A percentile compares a stretch with the other conserved stretches of the same genome.
phyloP scores from a whole-genome alignment of 2,113 vertebrate genomes.

The Pterophyllum scalare region DNA sequence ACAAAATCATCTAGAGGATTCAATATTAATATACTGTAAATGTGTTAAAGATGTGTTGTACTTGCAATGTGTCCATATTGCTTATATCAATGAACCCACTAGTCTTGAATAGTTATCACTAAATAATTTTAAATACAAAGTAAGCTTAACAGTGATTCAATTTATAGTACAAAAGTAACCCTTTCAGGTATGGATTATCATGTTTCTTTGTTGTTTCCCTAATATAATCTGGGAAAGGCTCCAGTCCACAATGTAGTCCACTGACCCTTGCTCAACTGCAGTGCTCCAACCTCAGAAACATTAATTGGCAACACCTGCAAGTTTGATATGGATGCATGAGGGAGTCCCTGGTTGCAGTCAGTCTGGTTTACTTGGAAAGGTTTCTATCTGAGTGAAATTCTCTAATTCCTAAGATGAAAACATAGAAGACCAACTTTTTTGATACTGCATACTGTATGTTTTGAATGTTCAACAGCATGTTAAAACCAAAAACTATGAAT shows the following conservation, averaged over 20 bases:
- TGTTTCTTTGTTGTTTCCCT: background rate
- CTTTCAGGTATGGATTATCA: background rate
- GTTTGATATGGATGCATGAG: background rate
- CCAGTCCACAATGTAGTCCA: background rate
- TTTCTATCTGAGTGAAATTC: no score
- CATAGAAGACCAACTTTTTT: no score
- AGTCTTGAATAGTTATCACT: background rate
- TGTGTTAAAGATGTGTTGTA: background rate
- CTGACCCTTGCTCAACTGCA: background rate
- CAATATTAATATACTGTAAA: background rate
- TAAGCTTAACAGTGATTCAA: background rate
- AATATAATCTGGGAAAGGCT: background rate
- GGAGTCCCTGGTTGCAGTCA: background rate
- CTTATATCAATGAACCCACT: background rate
- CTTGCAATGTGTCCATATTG: background rate
- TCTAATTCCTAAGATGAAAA: no score
- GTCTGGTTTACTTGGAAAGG: background rate
- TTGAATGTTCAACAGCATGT: no score
- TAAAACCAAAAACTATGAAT: no score
- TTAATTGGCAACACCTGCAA: background rate
- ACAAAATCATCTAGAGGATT: background rate
- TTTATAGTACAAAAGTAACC: background rate
- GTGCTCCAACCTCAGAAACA: background rate
- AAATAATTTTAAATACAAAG: background rate
- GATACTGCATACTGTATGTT: no score